Conservation (phyloP, 1,140 invertebrate genomes). For the Zaprionus ghesquierei region DNA sequence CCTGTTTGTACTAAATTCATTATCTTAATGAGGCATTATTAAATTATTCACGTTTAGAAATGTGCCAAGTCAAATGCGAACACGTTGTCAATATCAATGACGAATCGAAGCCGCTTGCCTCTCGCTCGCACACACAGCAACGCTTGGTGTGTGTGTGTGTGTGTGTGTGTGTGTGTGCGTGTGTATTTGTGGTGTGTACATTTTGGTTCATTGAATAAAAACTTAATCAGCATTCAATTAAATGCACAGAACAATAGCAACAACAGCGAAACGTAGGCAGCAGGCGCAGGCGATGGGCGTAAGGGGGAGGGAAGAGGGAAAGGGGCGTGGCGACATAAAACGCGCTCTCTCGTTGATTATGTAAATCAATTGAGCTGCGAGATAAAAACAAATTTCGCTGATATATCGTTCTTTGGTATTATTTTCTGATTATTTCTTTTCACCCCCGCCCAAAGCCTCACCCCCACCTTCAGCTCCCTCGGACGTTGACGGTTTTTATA, state of each 20-base stretch:
- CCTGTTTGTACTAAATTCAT: conserved; percentile 71
- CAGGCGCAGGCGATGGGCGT: background rate
- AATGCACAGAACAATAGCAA: conserved; percentile 54
- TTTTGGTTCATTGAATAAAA: conserved; percentile 73
- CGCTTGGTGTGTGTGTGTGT: conserved; percentile 1
- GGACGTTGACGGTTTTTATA: conserved; percentile 35
- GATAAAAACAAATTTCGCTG: conserved; percentile 69
- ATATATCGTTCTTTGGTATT: conserved; percentile 71
- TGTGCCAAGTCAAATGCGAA: conserved; percentile 43
- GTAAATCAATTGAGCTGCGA: conserved; percentile 75
- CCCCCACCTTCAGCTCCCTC: background rate
- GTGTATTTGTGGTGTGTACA: conserved; percentile 9
- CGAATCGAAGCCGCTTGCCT: conserved; percentile 45
- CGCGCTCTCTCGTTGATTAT: conserved; percentile 74
- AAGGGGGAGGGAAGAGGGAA: background rate
- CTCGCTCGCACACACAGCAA: background rate
- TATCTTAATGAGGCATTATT: conserved; percentile 76
- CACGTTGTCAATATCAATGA: conserved; percentile 72
- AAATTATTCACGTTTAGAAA: conserved; percentile 78
- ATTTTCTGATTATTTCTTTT: conserved; percentile 50
- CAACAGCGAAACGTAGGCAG: background rate
- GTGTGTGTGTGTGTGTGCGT: conserved; percentile 5
- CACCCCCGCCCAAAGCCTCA: too few relatives aligned
- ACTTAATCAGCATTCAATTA: conserved; percentile 79
- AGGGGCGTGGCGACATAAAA: conserved; percentile 22